phyloP scores from a whole-genome alignment of 2,797 vertebrate genomes.

The Ciconia nigra region DNA sequence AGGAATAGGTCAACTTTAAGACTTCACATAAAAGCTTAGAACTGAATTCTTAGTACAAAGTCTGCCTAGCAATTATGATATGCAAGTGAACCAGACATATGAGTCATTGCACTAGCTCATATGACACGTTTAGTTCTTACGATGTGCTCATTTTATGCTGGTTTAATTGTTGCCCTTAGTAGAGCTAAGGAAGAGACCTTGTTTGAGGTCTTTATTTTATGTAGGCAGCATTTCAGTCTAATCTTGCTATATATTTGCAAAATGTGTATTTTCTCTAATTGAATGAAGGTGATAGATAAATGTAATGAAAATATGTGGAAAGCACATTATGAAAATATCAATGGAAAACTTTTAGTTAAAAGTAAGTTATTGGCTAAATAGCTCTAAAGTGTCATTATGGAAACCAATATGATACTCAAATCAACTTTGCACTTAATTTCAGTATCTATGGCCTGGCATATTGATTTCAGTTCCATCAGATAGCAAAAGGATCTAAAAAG shows the following conservation, averaged over 20 bases:
- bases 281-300: not conserved
- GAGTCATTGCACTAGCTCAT: not conserved
- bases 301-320: not conserved
- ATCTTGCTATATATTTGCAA: not conserved
- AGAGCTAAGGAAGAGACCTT: not conserved
- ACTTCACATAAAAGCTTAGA: not conserved
- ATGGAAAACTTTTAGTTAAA: not conserved
- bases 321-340: not conserved
- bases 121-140: not conserved
- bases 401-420: not conserved
- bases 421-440: constrained; percentile 4
- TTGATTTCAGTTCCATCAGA: constrained; percentile 25
- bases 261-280: not conserved
- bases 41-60: not conserved
- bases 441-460: not conserved
- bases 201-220: not conserved
- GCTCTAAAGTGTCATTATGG: not conserved
- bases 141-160: not conserved
- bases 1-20: not conserved
- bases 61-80: not conserved
- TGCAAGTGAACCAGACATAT: not conserved
- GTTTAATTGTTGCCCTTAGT: not conserved
- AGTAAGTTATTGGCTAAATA: constrained; percentile 1
- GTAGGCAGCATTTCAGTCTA: not conserved
- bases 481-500: not conserved